These are phyloP conservation scores for Bunonema sp. DNA, from an alignment of 2,888 invertebrate species.

Conservation along the genomic window DNA sequence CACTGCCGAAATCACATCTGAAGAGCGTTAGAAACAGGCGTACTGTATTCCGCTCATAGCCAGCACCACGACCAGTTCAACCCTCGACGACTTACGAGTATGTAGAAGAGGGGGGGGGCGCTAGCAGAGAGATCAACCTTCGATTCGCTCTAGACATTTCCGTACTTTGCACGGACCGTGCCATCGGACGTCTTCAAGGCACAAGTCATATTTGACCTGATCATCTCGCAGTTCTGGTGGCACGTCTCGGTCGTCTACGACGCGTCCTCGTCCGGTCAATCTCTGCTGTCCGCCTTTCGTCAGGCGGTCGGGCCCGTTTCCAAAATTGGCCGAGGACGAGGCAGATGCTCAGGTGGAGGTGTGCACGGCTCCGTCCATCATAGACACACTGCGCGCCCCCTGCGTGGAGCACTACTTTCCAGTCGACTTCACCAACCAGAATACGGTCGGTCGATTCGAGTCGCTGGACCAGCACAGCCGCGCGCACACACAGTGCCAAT, in stretches of 20 bases:
- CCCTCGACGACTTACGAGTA: conserved; percentile 4
- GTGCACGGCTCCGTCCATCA: neutral
- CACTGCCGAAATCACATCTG: too few species aligned
- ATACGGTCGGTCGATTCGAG: too few species aligned
- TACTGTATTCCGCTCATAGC: conserved; percentile 7
- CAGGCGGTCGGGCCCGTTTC: conserved; percentile 3
- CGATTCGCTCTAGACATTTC: too few species aligned
- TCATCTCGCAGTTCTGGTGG: conserved; percentile 5
- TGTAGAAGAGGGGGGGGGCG: too few species aligned
- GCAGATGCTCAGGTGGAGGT: neutral
- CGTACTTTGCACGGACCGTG: conserved; percentile 5
- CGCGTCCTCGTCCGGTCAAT: conserved; percentile 2
- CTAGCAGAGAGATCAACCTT: too few species aligned
- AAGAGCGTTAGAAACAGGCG: too few species aligned
- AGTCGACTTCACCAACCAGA: conserved; percentile 1
- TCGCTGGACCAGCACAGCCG: too few species aligned
- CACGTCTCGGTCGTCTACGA: conserved; percentile 7
- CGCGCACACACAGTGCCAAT: too few species aligned
- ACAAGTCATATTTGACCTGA: conserved; percentile 4
- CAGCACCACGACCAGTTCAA: conserved; percentile 1
- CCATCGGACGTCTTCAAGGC: conserved; percentile 7
- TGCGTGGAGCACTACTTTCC: conserved; percentile 1
- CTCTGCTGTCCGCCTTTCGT: too few species aligned
- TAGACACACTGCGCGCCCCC: neutral
- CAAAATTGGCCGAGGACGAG: neutral